A percentile compares a stretch with the other conserved stretches of the same genome.
Conservation (phyloP, 2,888 invertebrate genomes). For the Thysanoteuthis rhombus region DNA sequence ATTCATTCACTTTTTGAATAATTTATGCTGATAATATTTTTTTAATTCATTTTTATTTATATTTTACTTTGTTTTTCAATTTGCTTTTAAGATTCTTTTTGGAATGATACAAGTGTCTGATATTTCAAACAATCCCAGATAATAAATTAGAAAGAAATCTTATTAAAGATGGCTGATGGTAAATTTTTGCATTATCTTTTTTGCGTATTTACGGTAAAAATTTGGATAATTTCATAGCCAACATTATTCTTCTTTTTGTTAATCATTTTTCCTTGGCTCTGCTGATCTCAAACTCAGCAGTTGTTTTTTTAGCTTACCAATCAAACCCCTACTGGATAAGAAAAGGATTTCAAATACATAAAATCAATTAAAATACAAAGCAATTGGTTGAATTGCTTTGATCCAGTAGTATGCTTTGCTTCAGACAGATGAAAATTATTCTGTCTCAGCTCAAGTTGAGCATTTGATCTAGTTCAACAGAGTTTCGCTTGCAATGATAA, state of each 20-base stretch:
- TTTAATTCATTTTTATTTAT: neutral
- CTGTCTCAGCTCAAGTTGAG: neutral
- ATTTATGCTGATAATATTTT: neutral
- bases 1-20: neutral
- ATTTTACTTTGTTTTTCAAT: neutral
- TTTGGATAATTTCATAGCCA: neutral
- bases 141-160: neutral
- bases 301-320: no score
- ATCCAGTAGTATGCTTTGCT: neutral
- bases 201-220: neutral
- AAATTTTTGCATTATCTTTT: neutral
- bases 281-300: neutral
- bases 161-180: neutral
- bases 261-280: neutral
- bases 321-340: no score
- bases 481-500: neutral
- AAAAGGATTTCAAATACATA: neutral
- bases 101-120: neutral
- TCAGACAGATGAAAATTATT: neutral
- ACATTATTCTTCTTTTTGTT: neutral
- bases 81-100: neutral
- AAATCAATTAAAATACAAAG: neutral
- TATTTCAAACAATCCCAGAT: neutral
- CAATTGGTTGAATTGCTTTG: neutral
- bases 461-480: neutral